Evolutionary conservation across 2,888 invertebrate genomes (phyloP).

Genomic region (Lasius platythorax): DNA sequence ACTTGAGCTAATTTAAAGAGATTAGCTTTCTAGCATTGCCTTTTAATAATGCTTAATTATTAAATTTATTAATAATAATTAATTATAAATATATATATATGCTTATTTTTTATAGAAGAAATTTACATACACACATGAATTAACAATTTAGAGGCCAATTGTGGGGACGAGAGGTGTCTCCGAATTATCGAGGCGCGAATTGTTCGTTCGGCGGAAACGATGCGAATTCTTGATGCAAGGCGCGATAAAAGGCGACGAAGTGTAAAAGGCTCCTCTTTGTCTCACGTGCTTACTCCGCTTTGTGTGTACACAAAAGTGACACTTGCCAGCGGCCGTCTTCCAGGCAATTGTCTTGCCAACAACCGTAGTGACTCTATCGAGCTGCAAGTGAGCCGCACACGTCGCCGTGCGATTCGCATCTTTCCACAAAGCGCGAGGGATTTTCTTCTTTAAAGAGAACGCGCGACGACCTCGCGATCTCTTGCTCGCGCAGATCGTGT

Average conservation of each 20-base stretch:
- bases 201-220: not conserved
- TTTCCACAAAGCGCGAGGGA: not conserved
- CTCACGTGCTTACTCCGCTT: conserved; percentile 45
- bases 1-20: too few relatives aligned
- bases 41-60: too few relatives aligned
- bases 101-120: not conserved
- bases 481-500: not conserved
- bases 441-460: conserved; percentile 8
- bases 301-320: conserved; percentile 66
- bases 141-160: not conserved
- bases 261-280: conserved; percentile 27
- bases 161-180: not conserved
- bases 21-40: too few relatives aligned
- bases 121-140: not conserved
- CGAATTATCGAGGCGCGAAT: not conserved
- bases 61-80: too few relatives aligned
- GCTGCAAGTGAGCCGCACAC: conserved; percentile 27
- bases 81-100: too few relatives aligned
- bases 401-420: not conserved
- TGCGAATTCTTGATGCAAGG: conserved; percentile 6
- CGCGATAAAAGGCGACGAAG: conserved; percentile 6
- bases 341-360: conserved; percentile 68
- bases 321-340: conserved; percentile 72
- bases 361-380: conserved; percentile 56
- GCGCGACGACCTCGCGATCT: not conserved